Conservation (phyloP, 1,140 invertebrate species). For the Drosophila kikkawai region DNA sequence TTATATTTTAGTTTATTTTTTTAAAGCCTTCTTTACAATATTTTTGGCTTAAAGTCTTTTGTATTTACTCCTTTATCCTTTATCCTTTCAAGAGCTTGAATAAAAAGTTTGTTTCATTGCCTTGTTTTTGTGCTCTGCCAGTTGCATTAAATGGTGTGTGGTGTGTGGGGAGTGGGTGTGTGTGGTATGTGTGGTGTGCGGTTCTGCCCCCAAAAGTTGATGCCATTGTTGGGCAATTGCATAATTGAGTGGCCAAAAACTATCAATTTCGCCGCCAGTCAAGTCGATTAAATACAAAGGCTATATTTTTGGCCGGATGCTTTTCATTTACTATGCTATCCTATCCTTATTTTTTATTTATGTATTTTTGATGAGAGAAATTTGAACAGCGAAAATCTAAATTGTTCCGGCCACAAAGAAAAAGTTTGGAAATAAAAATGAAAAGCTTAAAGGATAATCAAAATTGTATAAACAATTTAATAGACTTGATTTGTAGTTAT, state of each 20-base stretch:
- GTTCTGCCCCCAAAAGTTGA: conserved; percentile 3
- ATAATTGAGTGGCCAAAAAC: conserved; percentile 59
- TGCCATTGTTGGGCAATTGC: conserved; percentile 47
- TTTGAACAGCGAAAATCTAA: not conserved
- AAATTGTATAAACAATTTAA: not conserved
- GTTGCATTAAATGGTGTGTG: conserved; percentile 23
- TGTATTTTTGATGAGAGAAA: conserved; percentile 4
- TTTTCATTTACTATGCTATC: not conserved
- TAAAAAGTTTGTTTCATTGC: conserved; percentile 19
- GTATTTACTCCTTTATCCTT: not conserved
- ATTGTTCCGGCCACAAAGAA: not conserved
- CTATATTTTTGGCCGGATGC: not conserved
- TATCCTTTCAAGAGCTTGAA: conserved; percentile 1
- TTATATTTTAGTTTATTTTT: not conserved
- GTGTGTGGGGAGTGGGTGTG: not conserved
- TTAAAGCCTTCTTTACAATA: not conserved
- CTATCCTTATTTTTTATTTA: not conserved
- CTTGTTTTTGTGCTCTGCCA: conserved; percentile 9
- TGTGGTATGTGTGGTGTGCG: not conserved
- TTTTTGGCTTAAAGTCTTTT: not conserved
- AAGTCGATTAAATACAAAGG: conserved; percentile 20
- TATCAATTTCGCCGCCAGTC: conserved; percentile 26
- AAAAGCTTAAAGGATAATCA: not conserved
- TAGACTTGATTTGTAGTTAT: too few species aligned
- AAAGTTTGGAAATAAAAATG: not conserved